Evolutionary conservation across 1,140 invertebrate genomes (phyloP), one percentile per base, ranked within the genome.

Genomic region (Copidosoma floridanum): DNA sequence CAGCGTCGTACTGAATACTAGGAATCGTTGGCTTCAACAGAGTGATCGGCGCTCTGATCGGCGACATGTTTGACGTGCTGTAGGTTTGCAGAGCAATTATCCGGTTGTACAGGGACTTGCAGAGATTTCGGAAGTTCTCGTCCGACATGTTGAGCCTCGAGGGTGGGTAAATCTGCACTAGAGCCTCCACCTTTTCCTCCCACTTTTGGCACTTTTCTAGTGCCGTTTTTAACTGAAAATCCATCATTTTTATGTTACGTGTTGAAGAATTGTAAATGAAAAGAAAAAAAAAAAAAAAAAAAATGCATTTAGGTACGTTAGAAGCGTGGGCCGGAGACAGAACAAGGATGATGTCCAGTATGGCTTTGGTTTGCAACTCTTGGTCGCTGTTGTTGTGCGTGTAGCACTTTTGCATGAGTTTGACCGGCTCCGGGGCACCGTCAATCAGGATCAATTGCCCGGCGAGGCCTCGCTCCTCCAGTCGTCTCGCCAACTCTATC

Each of bases 11-110:
- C 29, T 81, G 67, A 3, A 83, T 51, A 1, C 78, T 76, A 10
- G 73, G 74, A 21, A 83, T 76, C 3, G 82, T 83, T 1, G 90
- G 87, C 62, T 86, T 84, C 2, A 90, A 71, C n/a, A 92, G 76
- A 7, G 79, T 81, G 2, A 89, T 83, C 1, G 82, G 80, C 0
- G 88, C 82, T 68, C 83, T 84, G 5, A 86, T 53, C 14, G 71
- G 73, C 1, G 72, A 68, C 2, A 69, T 7, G 10, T 66, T 44
- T 8, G 62, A 62, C 0, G 61, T 37, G 48, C 85, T 76, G 60
- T 85, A 87, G 2, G 73, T 71, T 0, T 81, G 57, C 0, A 87
- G 50, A 21, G 85, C 82, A 64, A 82, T 78, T 0, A 89, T 53
- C 12, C 87, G 74, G 14, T 82, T 81, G 59, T 84, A 89, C 57